Evolutionary conservation across 64 coral and sea anemone species (phyloP), one percentile per base, ranked within the genome.

Genomic region (Pocillopora damicornis): DNA sequence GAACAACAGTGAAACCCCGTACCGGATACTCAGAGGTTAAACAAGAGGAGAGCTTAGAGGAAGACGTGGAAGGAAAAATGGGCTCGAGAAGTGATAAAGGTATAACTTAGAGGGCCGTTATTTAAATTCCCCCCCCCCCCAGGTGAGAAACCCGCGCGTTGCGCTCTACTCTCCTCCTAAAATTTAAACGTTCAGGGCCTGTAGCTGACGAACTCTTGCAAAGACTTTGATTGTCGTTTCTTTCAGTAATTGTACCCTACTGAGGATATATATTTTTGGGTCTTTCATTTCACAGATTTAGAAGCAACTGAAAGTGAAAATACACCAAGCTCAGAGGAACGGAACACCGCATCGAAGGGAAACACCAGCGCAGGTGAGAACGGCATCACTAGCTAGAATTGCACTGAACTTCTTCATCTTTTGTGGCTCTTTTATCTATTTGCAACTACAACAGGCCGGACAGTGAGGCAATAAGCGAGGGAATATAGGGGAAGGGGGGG

Each of bases 1-100:
- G 37, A 20, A 56, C 75, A 77, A 79, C 66, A 83, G 1, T 35
- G 13, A 36, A 35, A 9, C 7, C 80, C 23, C 26, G 20, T 7
- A 4, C 25, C 18, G 36, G 15, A 67, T 67, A 62, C 11, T 22
- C 80, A 10, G 59, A 83, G 67, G 34, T 62, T 1, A 62, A 81
- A 63, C 15, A 67, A 1, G 61, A 67, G 3, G 61, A 83, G 18
- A 45, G 61, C 16, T 5, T 37, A 18, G 80, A 83, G 14, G 61
- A 36, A 63, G 18, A 17, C 17, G 30, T 12, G 62, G 80, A 83
- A n/a, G 61, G 35, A 35, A 81, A 20, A 35, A 25, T 6, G 42
- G 34, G n/a, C 26, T 45, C 67, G 35, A 62, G 67, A 83, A 83
- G 61, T 37, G 16, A 35, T 63, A 20, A 83, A 83, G 62, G 80